Percentiles rank a stretch among this genome's conserved stretches.
These are phyloP conservation scores for Pocota personata DNA, from an alignment of 2,888 invertebrate species.

Conservation along the genomic window DNA sequence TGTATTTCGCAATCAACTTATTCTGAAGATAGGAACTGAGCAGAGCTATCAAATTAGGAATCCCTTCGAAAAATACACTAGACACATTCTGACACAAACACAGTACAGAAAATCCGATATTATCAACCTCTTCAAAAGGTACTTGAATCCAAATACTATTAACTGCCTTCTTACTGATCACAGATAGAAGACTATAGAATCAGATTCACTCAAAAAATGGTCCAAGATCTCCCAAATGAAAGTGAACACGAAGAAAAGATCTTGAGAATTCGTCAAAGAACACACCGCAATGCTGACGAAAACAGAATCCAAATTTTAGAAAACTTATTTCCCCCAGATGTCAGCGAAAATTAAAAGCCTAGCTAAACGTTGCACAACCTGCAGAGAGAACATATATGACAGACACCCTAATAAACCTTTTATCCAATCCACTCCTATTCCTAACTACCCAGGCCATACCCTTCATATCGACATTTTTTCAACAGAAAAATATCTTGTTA, in stretches of 20 bases:
- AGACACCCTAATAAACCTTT: slow-evolving; percentile 16
- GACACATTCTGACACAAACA: neutral
- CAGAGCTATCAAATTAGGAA: slow-evolving; percentile 24
- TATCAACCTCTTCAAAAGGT: slow-evolving; percentile 32
- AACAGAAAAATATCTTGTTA: slow-evolving; percentile 28
- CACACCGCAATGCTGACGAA: slow-evolving; percentile 44
- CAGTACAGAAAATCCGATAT: slow-evolving; percentile 13
- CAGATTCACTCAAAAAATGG: slow-evolving; percentile 35
- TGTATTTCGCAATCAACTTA: neutral
- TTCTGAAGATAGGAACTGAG: neutral
- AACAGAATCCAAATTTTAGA: slow-evolving; percentile 48
- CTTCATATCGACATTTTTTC: slow-evolving; percentile 57
- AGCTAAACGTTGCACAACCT: slow-evolving; percentile 17
- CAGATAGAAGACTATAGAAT: slow-evolving; percentile 38
- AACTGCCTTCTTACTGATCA: slow-evolving; percentile 26
- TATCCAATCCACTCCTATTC: slow-evolving; percentile 25
- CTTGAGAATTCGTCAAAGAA: slow-evolving; percentile 2
- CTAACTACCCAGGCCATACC: slow-evolving; percentile 44
- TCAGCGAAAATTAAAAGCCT: neutral
- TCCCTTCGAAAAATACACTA: slow-evolving; percentile 26
- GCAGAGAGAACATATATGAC: slow-evolving; percentile 47
- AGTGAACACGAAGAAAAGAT: slow-evolving; percentile 35
- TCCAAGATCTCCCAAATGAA: slow-evolving; percentile 37
- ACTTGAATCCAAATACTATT: slow-evolving; percentile 36
- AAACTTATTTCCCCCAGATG: slow-evolving; percentile 49